A percentile compares a stretch with the other conserved stretches of the same genome.
Conservation (phyloP, 2,113 vertebrate species). For the Cygnus atratus region DNA sequence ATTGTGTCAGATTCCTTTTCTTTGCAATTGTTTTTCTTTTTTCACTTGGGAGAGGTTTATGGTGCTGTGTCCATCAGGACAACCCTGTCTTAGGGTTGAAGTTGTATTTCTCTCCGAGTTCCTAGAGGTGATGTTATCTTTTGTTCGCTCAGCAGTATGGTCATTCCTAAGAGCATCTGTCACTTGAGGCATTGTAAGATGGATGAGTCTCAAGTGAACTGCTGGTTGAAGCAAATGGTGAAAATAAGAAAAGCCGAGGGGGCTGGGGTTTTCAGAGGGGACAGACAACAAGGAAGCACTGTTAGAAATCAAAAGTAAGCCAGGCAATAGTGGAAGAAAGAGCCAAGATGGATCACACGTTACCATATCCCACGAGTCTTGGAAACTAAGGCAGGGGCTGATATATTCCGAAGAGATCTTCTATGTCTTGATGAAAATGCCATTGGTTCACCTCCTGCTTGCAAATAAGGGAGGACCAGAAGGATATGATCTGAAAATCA, state of each 20-base stretch:
- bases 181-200: slow-evolving; percentile 92
- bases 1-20: slow-evolving; percentile 69
- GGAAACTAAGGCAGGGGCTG: slow-evolving; percentile 5
- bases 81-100: slow-evolving; percentile 69
- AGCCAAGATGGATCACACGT: slow-evolving; percentile 65
- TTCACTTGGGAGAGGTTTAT: slow-evolving; percentile 76
- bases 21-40: slow-evolving; percentile 59
- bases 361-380: slow-evolving; percentile 51
- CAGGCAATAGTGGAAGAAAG: slow-evolving; percentile 68
- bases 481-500: not conserved
- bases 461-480: not conserved
- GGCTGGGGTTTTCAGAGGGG: slow-evolving; percentile 68
- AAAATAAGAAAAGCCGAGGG: slow-evolving; percentile 86
- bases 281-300: slow-evolving; percentile 82
- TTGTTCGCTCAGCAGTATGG: slow-evolving; percentile 81
- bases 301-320: slow-evolving; percentile 82
- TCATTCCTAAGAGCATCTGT: slow-evolving; percentile 93
- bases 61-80: slow-evolving; percentile 75
- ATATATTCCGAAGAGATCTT: slow-evolving; percentile 40
- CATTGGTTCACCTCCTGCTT: slow-evolving; percentile 28
- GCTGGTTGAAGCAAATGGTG: slow-evolving; percentile 96
- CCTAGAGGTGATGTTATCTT: slow-evolving; percentile 83
- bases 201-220: slow-evolving; percentile 94
- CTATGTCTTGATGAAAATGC: slow-evolving; percentile 38
- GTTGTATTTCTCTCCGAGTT: slow-evolving; percentile 78